phyloP scores from a whole-genome alignment of 2,113 vertebrate genomes.

The Marmota monax region DNA sequence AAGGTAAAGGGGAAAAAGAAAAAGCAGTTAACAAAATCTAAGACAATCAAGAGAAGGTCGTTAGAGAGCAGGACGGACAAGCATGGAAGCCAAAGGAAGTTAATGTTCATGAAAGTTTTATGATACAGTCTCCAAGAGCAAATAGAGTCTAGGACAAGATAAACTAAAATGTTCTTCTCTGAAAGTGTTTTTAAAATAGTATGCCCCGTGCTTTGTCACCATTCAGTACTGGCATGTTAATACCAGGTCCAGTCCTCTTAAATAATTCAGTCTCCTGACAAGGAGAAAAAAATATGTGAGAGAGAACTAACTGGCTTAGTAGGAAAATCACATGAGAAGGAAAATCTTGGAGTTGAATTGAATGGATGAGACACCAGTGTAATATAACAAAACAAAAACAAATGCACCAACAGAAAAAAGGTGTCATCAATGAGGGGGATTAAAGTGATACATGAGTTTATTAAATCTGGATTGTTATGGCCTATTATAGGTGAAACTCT shows the following conservation, averaged over 20 bases:
- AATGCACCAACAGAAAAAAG: not conserved
- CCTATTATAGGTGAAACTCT: not conserved
- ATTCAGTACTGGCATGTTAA: constrained; percentile 5
- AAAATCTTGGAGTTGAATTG: not conserved
- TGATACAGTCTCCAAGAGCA: constrained; percentile 27
- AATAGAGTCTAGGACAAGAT: constrained; percentile 49
- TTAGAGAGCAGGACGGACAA: not conserved
- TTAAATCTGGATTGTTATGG: not conserved
- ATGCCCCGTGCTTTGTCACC: not conserved
- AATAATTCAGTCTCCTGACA: constrained; percentile 55
- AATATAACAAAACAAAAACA: not conserved
- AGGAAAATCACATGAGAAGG: constrained; percentile 12
- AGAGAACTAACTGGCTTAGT: not conserved
- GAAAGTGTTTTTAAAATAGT: constrained; percentile 63
- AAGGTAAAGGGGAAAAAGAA: constrained; percentile 2
- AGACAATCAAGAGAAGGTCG: not conserved
- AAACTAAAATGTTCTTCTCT: constrained; percentile 49
- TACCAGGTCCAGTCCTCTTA: constrained; percentile 21
- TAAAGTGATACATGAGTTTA: not conserved
- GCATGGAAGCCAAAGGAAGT: constrained; percentile 7
- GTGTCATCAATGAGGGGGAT: not conserved
- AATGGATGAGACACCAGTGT: not conserved
- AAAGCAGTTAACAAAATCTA: not conserved
- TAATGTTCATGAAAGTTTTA: constrained; percentile 64
- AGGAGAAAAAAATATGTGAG: constrained; percentile 39